These are phyloP conservation scores for Steatocranus sp. DNA, from an alignment of 2,797 vertebrate species.

Conservation along the genomic window DNA sequence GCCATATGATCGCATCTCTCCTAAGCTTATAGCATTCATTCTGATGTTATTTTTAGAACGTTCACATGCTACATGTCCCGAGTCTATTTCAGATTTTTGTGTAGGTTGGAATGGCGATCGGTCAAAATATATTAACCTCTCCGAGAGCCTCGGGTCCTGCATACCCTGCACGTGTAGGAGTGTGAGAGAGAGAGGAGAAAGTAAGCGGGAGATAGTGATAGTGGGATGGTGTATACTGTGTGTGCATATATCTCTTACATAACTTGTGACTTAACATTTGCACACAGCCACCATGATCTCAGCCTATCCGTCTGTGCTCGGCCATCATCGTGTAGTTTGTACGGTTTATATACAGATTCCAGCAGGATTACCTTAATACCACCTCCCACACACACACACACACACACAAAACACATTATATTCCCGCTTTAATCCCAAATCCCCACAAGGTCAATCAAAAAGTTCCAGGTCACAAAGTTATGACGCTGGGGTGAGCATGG, in stretches of 20 bases:
- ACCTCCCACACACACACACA: not conserved
- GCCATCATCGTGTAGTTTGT: not conserved
- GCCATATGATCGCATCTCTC: not conserved
- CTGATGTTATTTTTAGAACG: not conserved
- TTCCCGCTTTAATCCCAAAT: slow-evolving; percentile 30
- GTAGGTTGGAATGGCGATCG: slow-evolving; percentile 31
- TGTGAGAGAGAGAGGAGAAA: not conserved
- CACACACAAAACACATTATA: not conserved
- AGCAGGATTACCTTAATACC: slow-evolving; percentile 40
- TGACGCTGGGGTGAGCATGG: not conserved
- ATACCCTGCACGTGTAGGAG: slow-evolving; percentile 34
- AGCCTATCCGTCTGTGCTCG: not conserved
- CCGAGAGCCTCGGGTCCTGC: slow-evolving; percentile 22
- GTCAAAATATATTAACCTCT: slow-evolving; percentile 58
- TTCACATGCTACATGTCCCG: not conserved
- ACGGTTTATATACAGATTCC: slow-evolving; percentile 36
- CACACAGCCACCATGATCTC: not conserved
- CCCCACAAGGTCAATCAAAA: slow-evolving; percentile 48
- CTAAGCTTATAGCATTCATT: not conserved
- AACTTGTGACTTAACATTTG: slow-evolving; percentile 43
- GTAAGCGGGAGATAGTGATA: not conserved
- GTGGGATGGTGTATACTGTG: slow-evolving; percentile 11
- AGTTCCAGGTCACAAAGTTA: slow-evolving; percentile 51
- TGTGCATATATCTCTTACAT: slow-evolving; percentile 40
- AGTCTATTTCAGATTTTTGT: slow-evolving; percentile 45